Evolutionary conservation across 2,888 invertebrate genomes (phyloP), one percentile per base, ranked within the genome.

Genomic region (Heliothis peltigera): DNA sequence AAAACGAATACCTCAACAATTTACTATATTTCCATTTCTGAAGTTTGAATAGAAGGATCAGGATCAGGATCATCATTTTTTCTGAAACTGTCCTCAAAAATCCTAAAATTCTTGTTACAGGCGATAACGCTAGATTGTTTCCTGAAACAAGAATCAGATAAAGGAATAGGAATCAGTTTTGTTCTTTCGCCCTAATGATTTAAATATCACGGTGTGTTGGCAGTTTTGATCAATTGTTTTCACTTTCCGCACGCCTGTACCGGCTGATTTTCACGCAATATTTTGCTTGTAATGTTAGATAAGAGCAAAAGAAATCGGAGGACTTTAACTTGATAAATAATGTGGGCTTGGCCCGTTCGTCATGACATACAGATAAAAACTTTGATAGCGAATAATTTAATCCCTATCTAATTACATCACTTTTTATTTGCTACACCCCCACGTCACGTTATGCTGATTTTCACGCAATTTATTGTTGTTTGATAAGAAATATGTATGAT

Each of bases 371-470:
- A 35, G 51, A 68, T 70, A 68, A 70, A 65, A 43, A 21, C 1
- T 17, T 3, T 32, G 64, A 70, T 64, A 68, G 28, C 4, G 4
- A 43, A 52, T 18, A 64, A 53, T 66, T 60, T 53, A 72, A 61
- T 44, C 52, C 43, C 10, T 68, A 63, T 52, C 56, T 54, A 54
- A 51, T 73, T 67, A 67, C 48, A 65, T 67, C 62, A 67, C 43
- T 44, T 22, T 56, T 46, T 57, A 57, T 62, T 66, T 48, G 46
- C 49, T 49, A 44, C 43, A 35, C 43, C n/a, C 35, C 19, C 68
- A 74, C 69, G 64, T 64, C 60, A 57, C 39, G 19, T 39, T 49
- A 21, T 60, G 75, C 70, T 75, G 75, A 75, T 64, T 70, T 64
- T 22, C 72, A 73, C 65, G 49, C 64, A 49, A 43, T 49, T 60